Evolutionary conservation across 1,140 invertebrate species (phyloP), one percentile per base, ranked within the genome.

Genomic region (Micrasema longulum): DNA sequence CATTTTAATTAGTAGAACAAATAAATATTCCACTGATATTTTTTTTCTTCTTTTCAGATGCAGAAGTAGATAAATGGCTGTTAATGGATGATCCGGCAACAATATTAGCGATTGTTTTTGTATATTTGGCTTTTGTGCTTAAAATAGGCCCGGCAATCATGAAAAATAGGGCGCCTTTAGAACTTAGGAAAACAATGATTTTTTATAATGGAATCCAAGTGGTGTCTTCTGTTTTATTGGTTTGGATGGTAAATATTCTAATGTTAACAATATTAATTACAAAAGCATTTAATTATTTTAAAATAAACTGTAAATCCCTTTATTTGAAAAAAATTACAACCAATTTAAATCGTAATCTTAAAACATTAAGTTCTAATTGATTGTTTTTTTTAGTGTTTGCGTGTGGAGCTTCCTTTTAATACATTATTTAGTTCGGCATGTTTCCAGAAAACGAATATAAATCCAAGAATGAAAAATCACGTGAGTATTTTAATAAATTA

Each of bases 201-300:
- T 69, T 87, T 23, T 93, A 93, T 79, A 92, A 92, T 76, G 84
- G 88, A 35, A 77, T 83, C 9, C 85, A 89, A 79, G 85, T 89
- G 1, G 11, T 88, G 2, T 60, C 87, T 1, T 88, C 87, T 73
- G 74, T 83, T 1, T 86, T 85, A 45, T 80, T 90, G 20, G 80
- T 87, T 35, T 72, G 81, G 20, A 84, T 86, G 76, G 83, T 71
- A 45, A 45, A n/a, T 57, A 5, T n/a, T n/a, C n/a, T 31, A 31
- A 31, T 31, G 7, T 31, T 31, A 31, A 7, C 26, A 7, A 31
- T 31, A 31, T 31, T 31, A 31, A 31, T 31, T 31, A 31, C 7
- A 31, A 7, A n/a, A n/a, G n/a, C n/a, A n/a, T n/a, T n/a, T n/a
- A n/a, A n/a, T n/a, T n/a, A n/a, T n/a, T n/a, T n/a, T n/a, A n/a